Percentiles rank a stretch among this genome's conserved stretches.
Evolutionary conservation across 2,113 vertebrate species (phyloP).

Genomic region (Anhinga anhinga): DNA sequence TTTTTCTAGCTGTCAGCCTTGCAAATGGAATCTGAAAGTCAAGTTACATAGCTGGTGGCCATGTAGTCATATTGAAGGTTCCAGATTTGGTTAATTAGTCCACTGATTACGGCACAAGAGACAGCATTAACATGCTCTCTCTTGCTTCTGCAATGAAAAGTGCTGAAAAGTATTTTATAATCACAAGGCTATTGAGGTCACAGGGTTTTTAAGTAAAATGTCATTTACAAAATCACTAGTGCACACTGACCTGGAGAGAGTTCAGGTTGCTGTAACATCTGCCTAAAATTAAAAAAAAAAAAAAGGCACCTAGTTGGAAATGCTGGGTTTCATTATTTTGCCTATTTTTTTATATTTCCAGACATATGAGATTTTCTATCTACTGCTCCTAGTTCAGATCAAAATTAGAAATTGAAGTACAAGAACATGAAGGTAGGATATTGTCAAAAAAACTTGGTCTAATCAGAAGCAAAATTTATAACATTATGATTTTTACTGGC

Average conservation of each 20-base stretch:
- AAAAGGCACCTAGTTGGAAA: background rate
- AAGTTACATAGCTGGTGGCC: background rate
- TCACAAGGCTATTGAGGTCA: background rate
- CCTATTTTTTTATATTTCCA: background rate
- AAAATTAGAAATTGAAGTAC: background rate
- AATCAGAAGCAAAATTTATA: background rate
- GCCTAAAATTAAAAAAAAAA: background rate
- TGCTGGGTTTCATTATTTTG: background rate
- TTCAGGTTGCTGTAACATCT: background rate
- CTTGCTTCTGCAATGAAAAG: background rate
- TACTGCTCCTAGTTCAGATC: background rate
- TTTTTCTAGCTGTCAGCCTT: background rate
- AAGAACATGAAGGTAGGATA: background rate
- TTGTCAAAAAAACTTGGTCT: background rate
- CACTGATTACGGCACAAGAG: background rate
- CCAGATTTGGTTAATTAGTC: constrained; percentile 6
- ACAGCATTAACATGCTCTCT: background rate
- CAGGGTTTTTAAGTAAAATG: background rate
- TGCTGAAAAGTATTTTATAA: background rate
- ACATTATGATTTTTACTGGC: background rate
- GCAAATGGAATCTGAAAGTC: background rate
- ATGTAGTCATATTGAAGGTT: background rate
- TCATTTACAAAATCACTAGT: background rate
- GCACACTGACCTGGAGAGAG: background rate
- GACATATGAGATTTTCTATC: background rate